A percentile compares a stretch with the other conserved stretches of the same genome.
Conservation (phyloP, 2,797 vertebrate genomes). For the Phrynocephalus vlangalii region DNA sequence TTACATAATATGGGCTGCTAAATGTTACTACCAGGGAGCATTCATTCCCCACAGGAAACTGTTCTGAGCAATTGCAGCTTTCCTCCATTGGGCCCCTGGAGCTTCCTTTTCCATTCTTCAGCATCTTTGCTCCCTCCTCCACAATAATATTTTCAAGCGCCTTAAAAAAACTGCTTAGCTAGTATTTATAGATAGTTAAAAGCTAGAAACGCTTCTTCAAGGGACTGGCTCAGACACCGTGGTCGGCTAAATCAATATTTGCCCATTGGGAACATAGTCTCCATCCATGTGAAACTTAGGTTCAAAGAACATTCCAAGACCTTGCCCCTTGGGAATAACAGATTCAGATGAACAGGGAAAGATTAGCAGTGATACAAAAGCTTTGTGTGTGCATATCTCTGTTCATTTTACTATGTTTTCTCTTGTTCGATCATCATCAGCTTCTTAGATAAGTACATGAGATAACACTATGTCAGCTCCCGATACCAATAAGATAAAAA, state of each 20-base stretch:
- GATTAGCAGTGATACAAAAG: not conserved
- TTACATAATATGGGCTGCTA: not conserved
- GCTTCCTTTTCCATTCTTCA: not conserved
- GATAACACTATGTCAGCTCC: not conserved
- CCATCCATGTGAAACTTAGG: slow-evolving; percentile 21
- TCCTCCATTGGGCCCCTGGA: not conserved
- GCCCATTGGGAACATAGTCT: not conserved
- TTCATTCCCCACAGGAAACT: not conserved
- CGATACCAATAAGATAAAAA: not conserved
- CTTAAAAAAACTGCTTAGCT: slow-evolving; percentile 1
- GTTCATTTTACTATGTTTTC: not conserved
- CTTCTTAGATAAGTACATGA: not conserved
- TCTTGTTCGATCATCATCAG: not conserved
- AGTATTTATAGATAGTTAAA: slow-evolving; percentile 1
- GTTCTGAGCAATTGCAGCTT: not conserved
- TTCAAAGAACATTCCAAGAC: slow-evolving; percentile 14
- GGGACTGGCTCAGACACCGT: not conserved
- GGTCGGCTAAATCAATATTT: slow-evolving; percentile 37
- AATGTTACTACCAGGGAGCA: not conserved
- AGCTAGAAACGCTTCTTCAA: slow-evolving; percentile 27
- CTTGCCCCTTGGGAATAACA: not conserved
- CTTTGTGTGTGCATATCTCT: not conserved
- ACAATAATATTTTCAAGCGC: not conserved
- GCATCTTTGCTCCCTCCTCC: not conserved
- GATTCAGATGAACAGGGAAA: not conserved